A percentile compares a stretch with the other conserved stretches of the same genome.
phyloP scores from a whole-genome alignment of 1,140 invertebrate species.

The Drosophila tani region DNA sequence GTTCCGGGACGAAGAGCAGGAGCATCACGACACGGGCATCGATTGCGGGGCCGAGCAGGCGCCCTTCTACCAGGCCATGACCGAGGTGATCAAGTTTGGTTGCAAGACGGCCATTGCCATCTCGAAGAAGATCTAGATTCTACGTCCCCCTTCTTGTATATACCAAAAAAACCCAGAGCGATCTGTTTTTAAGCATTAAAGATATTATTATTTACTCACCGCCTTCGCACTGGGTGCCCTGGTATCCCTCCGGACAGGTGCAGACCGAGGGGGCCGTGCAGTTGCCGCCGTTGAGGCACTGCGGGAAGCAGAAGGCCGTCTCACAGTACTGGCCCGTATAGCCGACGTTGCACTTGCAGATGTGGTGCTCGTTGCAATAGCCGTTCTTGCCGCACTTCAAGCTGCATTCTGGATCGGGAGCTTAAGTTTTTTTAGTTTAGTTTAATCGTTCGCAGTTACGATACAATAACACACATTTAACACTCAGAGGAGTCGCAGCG shows the following conservation, averaged over 20 bases:
- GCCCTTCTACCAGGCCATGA: constrained; percentile 94
- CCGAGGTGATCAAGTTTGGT: constrained; percentile 95
- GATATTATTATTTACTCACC: constrained; percentile 86
- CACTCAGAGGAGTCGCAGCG: constrained; percentile 19
- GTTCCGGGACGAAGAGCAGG: constrained; percentile 99
- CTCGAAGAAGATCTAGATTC: constrained; percentile 93
- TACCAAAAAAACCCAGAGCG: constrained; percentile 19
- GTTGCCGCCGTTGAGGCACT: constrained; percentile 96
- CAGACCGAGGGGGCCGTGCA: constrained; percentile 95
- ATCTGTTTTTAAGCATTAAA: constrained; percentile 38
- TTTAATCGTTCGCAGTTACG: constrained; percentile 60
- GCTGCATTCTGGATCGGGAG: constrained; percentile 94
- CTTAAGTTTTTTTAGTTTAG: constrained; percentile 86
- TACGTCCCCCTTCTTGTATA: constrained; percentile 26
- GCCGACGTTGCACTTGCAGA: constrained; percentile 94
- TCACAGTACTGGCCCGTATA: constrained; percentile 95
- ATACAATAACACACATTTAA: constrained; percentile 25
- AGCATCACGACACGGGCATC: constrained; percentile 98
- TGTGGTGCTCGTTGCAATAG: constrained; percentile 92
- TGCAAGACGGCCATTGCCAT: constrained; percentile 97
- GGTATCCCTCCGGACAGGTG: constrained; percentile 94
- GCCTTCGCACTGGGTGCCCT: constrained; percentile 96
- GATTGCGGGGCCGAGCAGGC: constrained; percentile 97
- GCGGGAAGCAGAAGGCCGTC: constrained; percentile 95
- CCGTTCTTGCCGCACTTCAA: constrained; percentile 94